These are phyloP conservation scores for Cinclus mexicanus DNA, from an alignment of 2,113 vertebrate species.

Conservation along the genomic window DNA sequence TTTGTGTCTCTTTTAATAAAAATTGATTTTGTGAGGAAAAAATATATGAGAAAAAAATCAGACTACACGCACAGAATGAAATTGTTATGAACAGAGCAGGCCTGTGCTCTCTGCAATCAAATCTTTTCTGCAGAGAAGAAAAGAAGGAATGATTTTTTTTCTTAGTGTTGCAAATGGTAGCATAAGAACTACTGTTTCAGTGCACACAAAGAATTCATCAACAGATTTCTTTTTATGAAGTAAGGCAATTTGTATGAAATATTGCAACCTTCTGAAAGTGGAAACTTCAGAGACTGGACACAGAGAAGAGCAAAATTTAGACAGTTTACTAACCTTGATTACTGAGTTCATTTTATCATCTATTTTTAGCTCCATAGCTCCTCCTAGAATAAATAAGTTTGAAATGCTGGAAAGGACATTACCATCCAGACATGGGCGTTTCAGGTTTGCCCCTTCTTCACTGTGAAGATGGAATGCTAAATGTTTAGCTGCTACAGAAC, in stretches of 20 bases:
- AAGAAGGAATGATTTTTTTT: neutral
- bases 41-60: neutral
- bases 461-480: constrained; percentile 80
- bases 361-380: constrained; percentile 80
- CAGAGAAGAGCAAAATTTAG: neutral
- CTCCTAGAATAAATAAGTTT: constrained; percentile 79
- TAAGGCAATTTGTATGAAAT: neutral
- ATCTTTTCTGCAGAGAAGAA: neutral
- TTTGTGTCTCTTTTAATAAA: neutral
- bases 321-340: constrained; percentile 83
- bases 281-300: neutral
- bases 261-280: neutral
- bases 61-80: neutral
- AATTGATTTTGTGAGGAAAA: neutral
- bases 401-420: constrained; percentile 73
- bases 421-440: constrained; percentile 76
- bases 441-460: constrained; percentile 69
- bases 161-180: neutral
- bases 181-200: neutral
- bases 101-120: neutral
- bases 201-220: neutral
- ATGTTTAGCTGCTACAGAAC: constrained; percentile 82
- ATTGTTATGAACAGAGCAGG: neutral
- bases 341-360: constrained; percentile 81
- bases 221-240: neutral